A percentile compares a stretch with the other conserved stretches of the same genome.
Evolutionary conservation across 2,797 vertebrate genomes (phyloP).

Genomic region (Microcaecilia unicolor): DNA sequence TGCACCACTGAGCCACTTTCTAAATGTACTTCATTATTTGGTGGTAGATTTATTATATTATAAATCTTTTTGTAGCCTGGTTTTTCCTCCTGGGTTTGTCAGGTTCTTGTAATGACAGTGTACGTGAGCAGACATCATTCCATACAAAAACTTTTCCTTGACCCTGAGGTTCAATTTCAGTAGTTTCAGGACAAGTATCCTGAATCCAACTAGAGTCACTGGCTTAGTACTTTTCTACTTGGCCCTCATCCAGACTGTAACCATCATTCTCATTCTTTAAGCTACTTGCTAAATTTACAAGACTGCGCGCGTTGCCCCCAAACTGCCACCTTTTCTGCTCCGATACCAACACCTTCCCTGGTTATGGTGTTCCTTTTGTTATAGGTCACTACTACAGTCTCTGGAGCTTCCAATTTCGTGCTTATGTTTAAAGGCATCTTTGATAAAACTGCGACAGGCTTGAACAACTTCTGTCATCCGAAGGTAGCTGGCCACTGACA

Average conservation of each 20-base stretch:
- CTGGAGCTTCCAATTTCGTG: slow-evolving; percentile 95
- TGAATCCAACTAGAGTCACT: slow-evolving; percentile 73
- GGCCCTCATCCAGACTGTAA: slow-evolving; percentile 68
- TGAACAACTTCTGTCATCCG: slow-evolving; percentile 98
- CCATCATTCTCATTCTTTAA: slow-evolving; percentile 82
- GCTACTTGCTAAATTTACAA: slow-evolving; percentile 86
- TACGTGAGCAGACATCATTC: slow-evolving; percentile 74
- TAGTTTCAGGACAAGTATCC: slow-evolving; percentile 83
- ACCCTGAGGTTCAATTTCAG: slow-evolving; percentile 69
- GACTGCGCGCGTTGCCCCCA: slow-evolving; percentile 95
- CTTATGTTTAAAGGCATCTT: slow-evolving; percentile 97
- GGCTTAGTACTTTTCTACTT: slow-evolving; percentile 79
- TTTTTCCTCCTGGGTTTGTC: slow-evolving; percentile 92
- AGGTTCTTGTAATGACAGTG: slow-evolving; percentile 65
- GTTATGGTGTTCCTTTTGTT: slow-evolving; percentile 82
- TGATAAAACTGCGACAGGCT: slow-evolving; percentile 92
- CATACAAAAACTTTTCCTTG: slow-evolving; percentile 87
- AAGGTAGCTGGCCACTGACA: slow-evolving; percentile 97
- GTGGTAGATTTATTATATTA: slow-evolving; percentile 97
- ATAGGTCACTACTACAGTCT: slow-evolving; percentile 93
- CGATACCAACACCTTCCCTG: slow-evolving; percentile 65
- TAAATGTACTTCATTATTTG: slow-evolving; percentile 84
- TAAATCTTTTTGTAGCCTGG: slow-evolving; percentile 83
- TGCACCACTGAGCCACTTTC: slow-evolving; percentile 87
- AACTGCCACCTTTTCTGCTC: slow-evolving; percentile 79